Conservation (phyloP, 1,140 invertebrate genomes). For the Hypsibius dujardini region DNA sequence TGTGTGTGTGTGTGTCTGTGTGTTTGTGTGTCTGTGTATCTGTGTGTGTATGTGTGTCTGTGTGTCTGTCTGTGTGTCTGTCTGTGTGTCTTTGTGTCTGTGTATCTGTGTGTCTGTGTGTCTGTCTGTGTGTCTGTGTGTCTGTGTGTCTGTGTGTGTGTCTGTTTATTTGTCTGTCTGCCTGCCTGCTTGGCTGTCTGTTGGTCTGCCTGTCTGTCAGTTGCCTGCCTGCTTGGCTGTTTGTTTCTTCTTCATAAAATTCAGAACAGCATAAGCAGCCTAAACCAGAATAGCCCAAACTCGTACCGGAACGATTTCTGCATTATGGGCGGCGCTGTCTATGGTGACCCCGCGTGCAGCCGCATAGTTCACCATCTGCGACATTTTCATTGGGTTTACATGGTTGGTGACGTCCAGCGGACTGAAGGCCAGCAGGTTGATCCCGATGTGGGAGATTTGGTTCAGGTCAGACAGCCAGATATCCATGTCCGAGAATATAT, state of each 20-base stretch:
- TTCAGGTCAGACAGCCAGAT: neutral
- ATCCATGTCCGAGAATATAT: neutral
- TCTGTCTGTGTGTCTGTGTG: too few relatives aligned
- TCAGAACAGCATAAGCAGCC: neutral
- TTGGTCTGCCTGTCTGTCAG: too few relatives aligned
- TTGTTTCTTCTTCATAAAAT: neutral
- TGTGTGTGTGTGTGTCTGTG: too few relatives aligned
- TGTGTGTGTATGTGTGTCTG: too few relatives aligned
- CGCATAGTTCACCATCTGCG: neutral
- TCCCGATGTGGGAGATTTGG: neutral
- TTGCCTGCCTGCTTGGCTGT: too few relatives aligned
- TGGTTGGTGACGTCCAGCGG: neutral
- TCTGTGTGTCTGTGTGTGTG: too few relatives aligned
- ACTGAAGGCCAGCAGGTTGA: conserved; percentile 14
- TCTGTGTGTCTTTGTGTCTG: too few relatives aligned
- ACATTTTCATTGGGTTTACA: neutral
- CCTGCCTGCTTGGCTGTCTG: too few relatives aligned
- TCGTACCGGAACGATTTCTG: neutral
- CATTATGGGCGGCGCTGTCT: neutral
- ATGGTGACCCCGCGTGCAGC: neutral
- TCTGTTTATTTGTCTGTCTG: too few relatives aligned
- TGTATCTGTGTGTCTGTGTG: too few relatives aligned
- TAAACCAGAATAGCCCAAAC: neutral
- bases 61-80: too few relatives aligned
- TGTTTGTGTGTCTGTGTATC: too few relatives aligned